Conservation (phyloP, 2,888 invertebrate species). For the Pyrocoelia pectoralis region DNA sequence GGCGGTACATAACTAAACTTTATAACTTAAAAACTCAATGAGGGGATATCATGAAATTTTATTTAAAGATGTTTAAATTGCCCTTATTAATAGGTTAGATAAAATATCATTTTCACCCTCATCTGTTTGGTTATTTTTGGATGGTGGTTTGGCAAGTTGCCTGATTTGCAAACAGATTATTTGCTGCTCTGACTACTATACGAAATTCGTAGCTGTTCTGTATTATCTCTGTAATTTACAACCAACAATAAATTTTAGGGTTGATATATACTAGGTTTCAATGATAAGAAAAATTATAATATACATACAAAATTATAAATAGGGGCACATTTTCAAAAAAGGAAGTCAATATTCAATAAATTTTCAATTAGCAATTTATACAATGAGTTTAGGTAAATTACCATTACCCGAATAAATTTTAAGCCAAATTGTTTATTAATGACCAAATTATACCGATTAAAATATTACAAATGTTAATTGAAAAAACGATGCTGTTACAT, state of each 20-base stretch:
- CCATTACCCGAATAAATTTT: too few species aligned
- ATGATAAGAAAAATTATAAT: conserved; percentile 46
- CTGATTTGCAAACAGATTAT: conserved; percentile 17
- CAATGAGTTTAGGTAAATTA: too few species aligned
- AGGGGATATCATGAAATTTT: conserved; percentile 30
- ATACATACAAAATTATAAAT: conserved; percentile 33
- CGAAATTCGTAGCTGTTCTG: conserved; percentile 21
- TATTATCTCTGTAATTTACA: conserved; percentile 28
- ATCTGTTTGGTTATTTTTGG: conserved; percentile 10
- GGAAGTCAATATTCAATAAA: neutral
- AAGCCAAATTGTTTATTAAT: too few species aligned
- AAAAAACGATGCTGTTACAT: too few species aligned
- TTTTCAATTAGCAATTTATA: too few species aligned
- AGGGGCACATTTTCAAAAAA: neutral
- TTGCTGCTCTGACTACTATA: conserved; percentile 13
- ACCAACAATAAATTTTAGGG: conserved; percentile 27
- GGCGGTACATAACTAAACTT: conserved; percentile 17
- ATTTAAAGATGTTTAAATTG: conserved; percentile 21
- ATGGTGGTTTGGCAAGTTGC: conserved; percentile 10
- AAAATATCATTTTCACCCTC: conserved; percentile 15
- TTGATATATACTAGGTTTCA: conserved; percentile 33
- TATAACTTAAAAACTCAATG: conserved; percentile 33
- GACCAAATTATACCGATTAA: too few species aligned
- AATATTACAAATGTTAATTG: too few species aligned
- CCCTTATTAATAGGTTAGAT: neutral